phyloP scores from a whole-genome alignment of 2,797 vertebrate species.

The Ptychobarbus kaznakovi region DNA sequence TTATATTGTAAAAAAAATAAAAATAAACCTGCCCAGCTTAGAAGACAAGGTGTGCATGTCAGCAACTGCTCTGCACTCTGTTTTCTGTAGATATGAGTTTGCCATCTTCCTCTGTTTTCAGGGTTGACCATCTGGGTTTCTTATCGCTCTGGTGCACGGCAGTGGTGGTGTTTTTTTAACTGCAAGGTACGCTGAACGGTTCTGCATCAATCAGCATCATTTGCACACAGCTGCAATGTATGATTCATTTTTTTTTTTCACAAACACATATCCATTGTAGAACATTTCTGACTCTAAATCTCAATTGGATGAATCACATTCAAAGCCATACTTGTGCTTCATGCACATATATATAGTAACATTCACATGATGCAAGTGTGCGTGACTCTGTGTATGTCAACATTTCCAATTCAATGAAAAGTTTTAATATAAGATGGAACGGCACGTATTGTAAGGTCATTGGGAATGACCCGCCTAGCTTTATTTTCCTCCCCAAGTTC shows the following conservation, averaged over 20 bases:
- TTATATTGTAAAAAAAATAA: too few species aligned
- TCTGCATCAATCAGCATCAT: neutral
- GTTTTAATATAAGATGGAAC: constrained; percentile 29
- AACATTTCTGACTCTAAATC: neutral
- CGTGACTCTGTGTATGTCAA: neutral
- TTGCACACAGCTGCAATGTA: neutral
- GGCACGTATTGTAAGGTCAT: constrained; percentile 22
- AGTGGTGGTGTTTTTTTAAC: constrained; percentile 11
- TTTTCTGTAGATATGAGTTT: constrained; percentile 38
- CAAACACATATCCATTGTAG: neutral
- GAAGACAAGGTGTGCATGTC: constrained; percentile 6
- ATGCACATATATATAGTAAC: constrained; percentile 1
- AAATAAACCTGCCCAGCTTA: constrained; percentile 1
- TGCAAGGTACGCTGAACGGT: neutral
- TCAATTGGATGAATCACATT: neutral
- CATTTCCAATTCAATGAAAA: constrained; percentile 21
- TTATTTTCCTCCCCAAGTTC: constrained; percentile 41
- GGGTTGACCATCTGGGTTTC: constrained; percentile 20
- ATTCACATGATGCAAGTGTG: neutral
- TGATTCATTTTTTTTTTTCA: neutral
- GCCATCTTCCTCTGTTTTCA: constrained; percentile 26
- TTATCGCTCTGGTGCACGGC: constrained; percentile 26
- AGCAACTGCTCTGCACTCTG: constrained; percentile 27
- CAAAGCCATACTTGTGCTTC: neutral
- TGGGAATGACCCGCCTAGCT: constrained; percentile 30